phyloP scores from a whole-genome alignment of 37 sponge, comb jelly and placozoan species.

The Ephydatia muelleri region DNA sequence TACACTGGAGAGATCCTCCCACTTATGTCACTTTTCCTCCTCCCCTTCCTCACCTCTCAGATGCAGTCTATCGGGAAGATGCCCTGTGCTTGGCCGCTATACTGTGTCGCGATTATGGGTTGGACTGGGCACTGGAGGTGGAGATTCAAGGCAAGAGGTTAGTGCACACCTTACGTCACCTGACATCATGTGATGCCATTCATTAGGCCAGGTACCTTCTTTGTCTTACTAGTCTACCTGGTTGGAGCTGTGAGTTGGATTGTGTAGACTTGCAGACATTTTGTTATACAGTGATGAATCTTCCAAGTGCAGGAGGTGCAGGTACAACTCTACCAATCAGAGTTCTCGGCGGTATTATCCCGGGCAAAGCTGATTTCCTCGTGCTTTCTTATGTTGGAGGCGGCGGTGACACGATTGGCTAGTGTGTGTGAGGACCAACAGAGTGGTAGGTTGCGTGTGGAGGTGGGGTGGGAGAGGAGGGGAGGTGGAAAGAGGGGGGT shows the following conservation, averaged over 20 bases:
- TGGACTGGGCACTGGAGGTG: constrained; percentile 32
- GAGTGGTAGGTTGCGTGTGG: not conserved
- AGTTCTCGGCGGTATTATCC: constrained; percentile 8
- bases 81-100: constrained; percentile 46
- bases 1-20: too few relatives aligned
- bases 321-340: constrained; percentile 13
- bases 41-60: not conserved
- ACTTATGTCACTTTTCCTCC: not conserved
- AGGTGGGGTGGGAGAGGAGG: not conserved
- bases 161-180: not conserved
- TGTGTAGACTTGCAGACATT: not conserved
- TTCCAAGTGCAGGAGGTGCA: constrained; percentile 31
- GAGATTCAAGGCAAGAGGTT: constrained; percentile 11
- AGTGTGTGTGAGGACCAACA: not conserved
- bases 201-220: constrained; percentile 12
- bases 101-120: constrained; percentile 38
- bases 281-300: not conserved
- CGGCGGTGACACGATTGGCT: constrained; percentile 22
- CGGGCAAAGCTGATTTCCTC: constrained; percentile 38
- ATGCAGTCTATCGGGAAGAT: constrained; percentile 8
- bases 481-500: not conserved
- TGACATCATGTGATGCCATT: not conserved
- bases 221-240: constrained; percentile 28
- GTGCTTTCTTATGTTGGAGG: constrained; percentile 62
- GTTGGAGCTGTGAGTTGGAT: constrained; percentile 17